phyloP scores from a whole-genome alignment of 2,888 invertebrate genomes.

The Drosophila suboccidentalis region DNA sequence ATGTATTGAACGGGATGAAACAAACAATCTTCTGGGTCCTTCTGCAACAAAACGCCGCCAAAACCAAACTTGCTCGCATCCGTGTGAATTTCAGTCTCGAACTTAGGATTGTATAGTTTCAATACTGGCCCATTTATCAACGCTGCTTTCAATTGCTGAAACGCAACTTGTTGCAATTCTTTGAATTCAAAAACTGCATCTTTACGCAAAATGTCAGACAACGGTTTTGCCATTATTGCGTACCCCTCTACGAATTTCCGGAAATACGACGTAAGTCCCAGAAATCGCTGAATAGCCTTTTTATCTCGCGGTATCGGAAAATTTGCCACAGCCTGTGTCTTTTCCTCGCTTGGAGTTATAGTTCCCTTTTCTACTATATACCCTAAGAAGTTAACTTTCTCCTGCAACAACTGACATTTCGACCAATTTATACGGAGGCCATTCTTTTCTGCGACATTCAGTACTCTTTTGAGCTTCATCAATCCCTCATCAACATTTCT shows the following conservation, averaged over 20 bases:
- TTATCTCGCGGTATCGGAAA: conserved; percentile 5
- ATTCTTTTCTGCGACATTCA: background rate
- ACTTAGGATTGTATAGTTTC: conserved; percentile 10
- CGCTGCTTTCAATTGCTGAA: conserved; percentile 7
- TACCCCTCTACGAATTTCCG: conserved; percentile 11
- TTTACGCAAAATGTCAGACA: background rate
- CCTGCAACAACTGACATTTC: background rate
- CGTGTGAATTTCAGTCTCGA: conserved; percentile 8
- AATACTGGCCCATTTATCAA: background rate
- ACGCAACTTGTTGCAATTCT: conserved; percentile 2
- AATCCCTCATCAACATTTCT: background rate
- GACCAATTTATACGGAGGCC: conserved; percentile 8
- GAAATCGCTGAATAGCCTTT: conserved; percentile 8
- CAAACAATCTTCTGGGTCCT: background rate
- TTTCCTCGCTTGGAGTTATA: background rate
- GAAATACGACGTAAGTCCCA: conserved; percentile 22
- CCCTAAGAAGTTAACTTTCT: background rate
- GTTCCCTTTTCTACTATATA: background rate
- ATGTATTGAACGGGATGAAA: conserved; percentile 20
- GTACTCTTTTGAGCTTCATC: background rate
- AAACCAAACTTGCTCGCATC: conserved; percentile 19
- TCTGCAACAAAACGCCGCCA: conserved; percentile 13
- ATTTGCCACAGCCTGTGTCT: conserved; percentile 3
- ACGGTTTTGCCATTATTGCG: conserved; percentile 7
- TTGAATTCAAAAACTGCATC: conserved; percentile 7